A percentile compares a stretch with the other conserved stretches of the same genome.
Evolutionary conservation across 2,113 vertebrate species (phyloP).

Genomic region (Hippocampus zosterae): DNA sequence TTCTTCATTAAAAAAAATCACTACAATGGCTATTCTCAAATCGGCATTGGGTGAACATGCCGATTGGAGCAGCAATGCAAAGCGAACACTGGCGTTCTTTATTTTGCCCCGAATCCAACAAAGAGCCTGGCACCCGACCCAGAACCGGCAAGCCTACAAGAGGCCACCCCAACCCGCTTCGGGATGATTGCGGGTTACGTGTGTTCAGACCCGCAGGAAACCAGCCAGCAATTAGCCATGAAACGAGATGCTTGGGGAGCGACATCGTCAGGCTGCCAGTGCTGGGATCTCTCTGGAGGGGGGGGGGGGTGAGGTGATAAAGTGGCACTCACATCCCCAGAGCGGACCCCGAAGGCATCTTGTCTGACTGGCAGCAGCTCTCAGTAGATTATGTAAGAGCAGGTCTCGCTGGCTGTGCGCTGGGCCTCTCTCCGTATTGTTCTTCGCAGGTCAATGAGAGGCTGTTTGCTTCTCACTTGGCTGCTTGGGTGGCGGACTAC

Average conservation of each 20-base stretch:
- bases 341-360: constrained; percentile 39
- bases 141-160: constrained; percentile 44
- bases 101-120: constrained; percentile 62
- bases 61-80: constrained; percentile 55
- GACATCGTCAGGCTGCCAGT: constrained; percentile 21
- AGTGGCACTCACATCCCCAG: constrained; percentile 28
- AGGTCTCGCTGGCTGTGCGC: constrained; percentile 36
- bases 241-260: constrained; percentile 50
- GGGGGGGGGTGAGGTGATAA: constrained; percentile 33
- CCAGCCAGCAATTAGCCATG: constrained; percentile 66
- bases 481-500: constrained; percentile 24
- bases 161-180: constrained; percentile 22
- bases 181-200: constrained; percentile 11
- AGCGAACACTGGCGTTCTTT: constrained; percentile 71
- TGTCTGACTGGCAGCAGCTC: constrained; percentile 41
- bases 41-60: constrained; percentile 66
- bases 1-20: constrained; percentile 69
- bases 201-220: constrained; percentile 37
- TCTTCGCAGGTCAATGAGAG: constrained; percentile 29
- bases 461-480: constrained; percentile 29
- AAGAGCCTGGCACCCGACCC: constrained; percentile 79
- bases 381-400: constrained; percentile 50
- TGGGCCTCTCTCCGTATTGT: constrained; percentile 36
- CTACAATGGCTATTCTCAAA: constrained; percentile 70
- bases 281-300: constrained; percentile 10